These are phyloP conservation scores for Chloroceryle amazona DNA, from an alignment of 2,797 vertebrate species.

Conservation along the genomic window DNA sequence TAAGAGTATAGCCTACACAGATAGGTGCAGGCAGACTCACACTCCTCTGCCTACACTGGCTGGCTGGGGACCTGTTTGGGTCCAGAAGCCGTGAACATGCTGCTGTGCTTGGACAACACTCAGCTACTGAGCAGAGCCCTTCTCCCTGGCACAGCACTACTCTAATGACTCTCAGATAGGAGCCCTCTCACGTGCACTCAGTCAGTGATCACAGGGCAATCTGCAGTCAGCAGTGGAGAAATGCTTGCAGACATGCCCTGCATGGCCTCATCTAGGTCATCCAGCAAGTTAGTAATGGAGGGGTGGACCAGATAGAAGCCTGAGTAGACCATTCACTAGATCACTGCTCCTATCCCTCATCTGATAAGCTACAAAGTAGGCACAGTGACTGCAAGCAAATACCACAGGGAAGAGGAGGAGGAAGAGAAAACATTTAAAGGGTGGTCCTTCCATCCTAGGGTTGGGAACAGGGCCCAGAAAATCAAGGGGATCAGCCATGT, in stretches of 20 bases:
- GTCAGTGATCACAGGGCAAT: rapidly evolving
- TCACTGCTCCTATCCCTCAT: background rate
- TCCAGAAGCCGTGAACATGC: background rate
- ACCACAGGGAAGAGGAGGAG: background rate
- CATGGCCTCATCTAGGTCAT: background rate
- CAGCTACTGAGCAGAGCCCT: background rate
- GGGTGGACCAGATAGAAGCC: background rate
- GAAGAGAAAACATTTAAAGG: background rate
- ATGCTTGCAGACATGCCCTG: rapidly evolving
- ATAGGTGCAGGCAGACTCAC: background rate
- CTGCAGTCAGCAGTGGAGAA: background rate
- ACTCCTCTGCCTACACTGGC: background rate
- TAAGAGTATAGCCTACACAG: background rate
- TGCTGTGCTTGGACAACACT: background rate
- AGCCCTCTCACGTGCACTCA: rapidly evolving
- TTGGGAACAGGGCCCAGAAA: background rate
- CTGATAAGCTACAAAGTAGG: background rate
- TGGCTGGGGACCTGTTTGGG: background rate
- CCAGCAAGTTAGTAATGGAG: background rate
- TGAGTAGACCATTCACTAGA: background rate
- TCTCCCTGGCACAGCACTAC: background rate
- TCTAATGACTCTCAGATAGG: background rate
- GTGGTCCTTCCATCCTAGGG: background rate
- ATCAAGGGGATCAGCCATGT: background rate
- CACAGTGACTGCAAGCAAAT: background rate